These are phyloP conservation scores for Labrus mixtus DNA, from an alignment of 2,113 vertebrate genomes.

Conservation along the genomic window DNA sequence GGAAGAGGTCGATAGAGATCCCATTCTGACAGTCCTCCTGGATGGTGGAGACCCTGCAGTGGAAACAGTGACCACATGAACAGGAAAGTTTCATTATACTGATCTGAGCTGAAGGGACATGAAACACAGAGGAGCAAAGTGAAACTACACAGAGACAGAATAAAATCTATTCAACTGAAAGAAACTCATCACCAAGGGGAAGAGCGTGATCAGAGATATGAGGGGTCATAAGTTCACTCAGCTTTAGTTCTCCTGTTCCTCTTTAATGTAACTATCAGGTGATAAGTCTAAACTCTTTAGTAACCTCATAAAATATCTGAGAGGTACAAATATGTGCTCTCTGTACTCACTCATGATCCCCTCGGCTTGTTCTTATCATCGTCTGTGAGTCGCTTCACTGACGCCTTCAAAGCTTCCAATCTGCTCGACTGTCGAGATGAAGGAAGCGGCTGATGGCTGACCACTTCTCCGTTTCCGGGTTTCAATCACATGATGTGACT, in stretches of 20 bases:
- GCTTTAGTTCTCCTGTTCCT: not conserved
- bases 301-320: not conserved
- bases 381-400: conserved; percentile 1
- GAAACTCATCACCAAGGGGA: not conserved
- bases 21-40: conserved; percentile 52
- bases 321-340: not conserved
- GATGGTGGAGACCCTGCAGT: conserved; percentile 16
- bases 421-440: conserved; percentile 3
- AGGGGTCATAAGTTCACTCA: not conserved
- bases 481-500: conserved; percentile 69
- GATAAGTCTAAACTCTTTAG: not conserved
- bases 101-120: not conserved
- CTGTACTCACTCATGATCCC: conserved; percentile 64
- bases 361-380: conserved; percentile 39
- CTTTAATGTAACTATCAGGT: not conserved
- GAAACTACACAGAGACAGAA: no score
- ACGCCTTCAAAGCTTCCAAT: conserved; percentile 1
- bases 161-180: not conserved
- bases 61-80: not conserved
- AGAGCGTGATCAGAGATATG: no score
- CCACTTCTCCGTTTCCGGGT: conserved; percentile 70
- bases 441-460: conserved; percentile 6
- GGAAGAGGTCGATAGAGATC: conserved; percentile 61
- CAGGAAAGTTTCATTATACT: not conserved
- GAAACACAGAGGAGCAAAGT: no score